Conservation (phyloP, 2,113 vertebrate species). For the Campylomormyrus tamandua region DNA sequence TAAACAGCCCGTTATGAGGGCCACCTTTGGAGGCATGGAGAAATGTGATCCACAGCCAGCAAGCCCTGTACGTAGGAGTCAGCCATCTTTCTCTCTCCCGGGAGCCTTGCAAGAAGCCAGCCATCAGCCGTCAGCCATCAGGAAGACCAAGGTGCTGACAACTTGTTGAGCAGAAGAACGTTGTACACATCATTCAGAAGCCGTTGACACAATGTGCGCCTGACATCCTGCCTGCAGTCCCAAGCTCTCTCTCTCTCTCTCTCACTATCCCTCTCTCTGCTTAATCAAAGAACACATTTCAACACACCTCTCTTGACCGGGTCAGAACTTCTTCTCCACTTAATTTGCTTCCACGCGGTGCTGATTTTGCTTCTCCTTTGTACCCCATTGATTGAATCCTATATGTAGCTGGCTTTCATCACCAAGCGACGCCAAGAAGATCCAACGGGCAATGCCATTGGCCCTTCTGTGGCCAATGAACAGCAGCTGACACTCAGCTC, state of each 20-base stretch:
- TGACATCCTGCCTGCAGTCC: neutral
- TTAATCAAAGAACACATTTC: neutral
- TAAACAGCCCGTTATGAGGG: neutral
- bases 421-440: neutral
- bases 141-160: neutral
- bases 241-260: neutral
- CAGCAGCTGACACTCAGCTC: neutral
- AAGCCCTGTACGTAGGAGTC: neutral
- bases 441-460: neutral
- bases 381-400: constrained; percentile 21
- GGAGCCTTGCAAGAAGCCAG: neutral
- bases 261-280: neutral
- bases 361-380: neutral
- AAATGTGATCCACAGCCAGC: neutral
- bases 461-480: neutral
- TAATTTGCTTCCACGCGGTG: neutral
- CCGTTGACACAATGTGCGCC: constrained; percentile 7
- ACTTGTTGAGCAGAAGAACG: neutral
- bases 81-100: neutral
- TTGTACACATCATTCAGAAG: neutral
- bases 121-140: neutral
- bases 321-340: neutral
- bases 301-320: neutral
- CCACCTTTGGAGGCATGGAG: neutral
- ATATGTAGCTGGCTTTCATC: constrained; percentile 5